Evolutionary conservation across 2,888 invertebrate genomes (phyloP).

Genomic region (Macrostomum cliftonense): DNA sequence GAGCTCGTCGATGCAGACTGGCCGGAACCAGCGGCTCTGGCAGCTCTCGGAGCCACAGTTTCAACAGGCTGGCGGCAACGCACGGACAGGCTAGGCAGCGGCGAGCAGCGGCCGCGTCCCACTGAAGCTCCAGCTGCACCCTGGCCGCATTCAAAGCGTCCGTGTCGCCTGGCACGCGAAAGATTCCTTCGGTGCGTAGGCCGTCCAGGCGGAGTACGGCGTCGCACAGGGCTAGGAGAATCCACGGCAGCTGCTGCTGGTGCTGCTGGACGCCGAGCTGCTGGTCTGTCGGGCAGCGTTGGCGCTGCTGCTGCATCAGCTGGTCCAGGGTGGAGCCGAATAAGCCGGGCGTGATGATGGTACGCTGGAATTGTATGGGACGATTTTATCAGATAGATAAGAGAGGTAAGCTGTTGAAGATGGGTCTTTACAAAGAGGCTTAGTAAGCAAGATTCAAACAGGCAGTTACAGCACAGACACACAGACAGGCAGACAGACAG

Average conservation of each 20-base stretch:
- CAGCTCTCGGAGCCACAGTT: conserved; percentile 67
- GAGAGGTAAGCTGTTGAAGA: too few relatives aligned
- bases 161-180: conserved; percentile 30
- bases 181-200: conserved; percentile 80
- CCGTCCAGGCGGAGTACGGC: conserved; percentile 75
- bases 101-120: too few relatives aligned
- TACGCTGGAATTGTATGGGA: too few relatives aligned
- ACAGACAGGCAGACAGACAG: too few relatives aligned
- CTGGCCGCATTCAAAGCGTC: too few relatives aligned
- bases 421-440: too few relatives aligned
- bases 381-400: too few relatives aligned
- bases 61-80: conserved; percentile 65
- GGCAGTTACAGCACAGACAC: too few relatives aligned
- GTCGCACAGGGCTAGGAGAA: conserved; percentile 75
- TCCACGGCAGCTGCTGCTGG: conserved; percentile 75
- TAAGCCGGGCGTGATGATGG: conserved; percentile 45
- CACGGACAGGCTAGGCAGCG: conserved; percentile 42
- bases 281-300: conserved; percentile 50
- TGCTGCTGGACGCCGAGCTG: conserved; percentile 41
- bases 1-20: conserved; percentile 67
- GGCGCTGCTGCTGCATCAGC: conserved; percentile 74
- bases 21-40: conserved; percentile 69
- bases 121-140: too few relatives aligned
- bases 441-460: too few relatives aligned
- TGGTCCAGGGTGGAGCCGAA: conserved; percentile 50